phyloP scores from a whole-genome alignment of 2,888 invertebrate genomes.

The Cephus nigrinus region DNA sequence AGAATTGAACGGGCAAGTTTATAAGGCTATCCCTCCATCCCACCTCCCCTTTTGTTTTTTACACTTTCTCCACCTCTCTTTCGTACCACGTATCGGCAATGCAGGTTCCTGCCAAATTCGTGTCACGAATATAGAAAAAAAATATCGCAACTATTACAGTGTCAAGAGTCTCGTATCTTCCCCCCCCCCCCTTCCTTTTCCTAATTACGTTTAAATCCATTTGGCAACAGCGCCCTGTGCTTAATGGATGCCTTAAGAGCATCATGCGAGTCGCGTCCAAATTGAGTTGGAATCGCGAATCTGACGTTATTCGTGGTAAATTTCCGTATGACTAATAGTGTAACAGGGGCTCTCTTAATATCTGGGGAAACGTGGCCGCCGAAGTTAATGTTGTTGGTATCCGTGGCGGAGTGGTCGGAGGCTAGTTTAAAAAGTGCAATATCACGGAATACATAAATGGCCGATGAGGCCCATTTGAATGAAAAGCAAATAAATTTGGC shows the following conservation, averaged over 20 bases:
- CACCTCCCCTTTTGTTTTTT: constrained; percentile 5
- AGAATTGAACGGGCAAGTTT: not conserved
- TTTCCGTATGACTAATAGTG: constrained; percentile 60
- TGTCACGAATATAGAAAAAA: not conserved
- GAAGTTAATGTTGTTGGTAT: constrained; percentile 7
- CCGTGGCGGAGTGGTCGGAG: constrained; percentile 46
- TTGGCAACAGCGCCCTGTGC: not conserved
- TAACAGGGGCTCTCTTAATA: constrained; percentile 54
- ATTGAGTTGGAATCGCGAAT: not conserved
- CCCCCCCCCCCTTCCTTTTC: not conserved
- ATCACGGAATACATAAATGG: constrained; percentile 64
- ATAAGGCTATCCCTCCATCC: not conserved
- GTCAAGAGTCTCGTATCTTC: not conserved
- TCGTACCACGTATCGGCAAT: not conserved
- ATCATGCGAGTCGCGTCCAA: not conserved
- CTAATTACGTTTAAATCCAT: not conserved
- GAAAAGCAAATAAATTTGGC: constrained; percentile 61
- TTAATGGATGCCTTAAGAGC: not conserved
- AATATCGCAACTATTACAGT: not conserved
- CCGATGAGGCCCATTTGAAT: constrained; percentile 63
- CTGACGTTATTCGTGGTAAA: constrained; percentile 45
- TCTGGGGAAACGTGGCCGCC: constrained; percentile 27
- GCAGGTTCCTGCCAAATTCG: not conserved
- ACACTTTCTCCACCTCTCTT: constrained; percentile 20
- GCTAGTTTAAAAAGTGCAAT: constrained; percentile 60